Conservation (phyloP, 2,888 invertebrate genomes). For the Acleris laterana region DNA sequence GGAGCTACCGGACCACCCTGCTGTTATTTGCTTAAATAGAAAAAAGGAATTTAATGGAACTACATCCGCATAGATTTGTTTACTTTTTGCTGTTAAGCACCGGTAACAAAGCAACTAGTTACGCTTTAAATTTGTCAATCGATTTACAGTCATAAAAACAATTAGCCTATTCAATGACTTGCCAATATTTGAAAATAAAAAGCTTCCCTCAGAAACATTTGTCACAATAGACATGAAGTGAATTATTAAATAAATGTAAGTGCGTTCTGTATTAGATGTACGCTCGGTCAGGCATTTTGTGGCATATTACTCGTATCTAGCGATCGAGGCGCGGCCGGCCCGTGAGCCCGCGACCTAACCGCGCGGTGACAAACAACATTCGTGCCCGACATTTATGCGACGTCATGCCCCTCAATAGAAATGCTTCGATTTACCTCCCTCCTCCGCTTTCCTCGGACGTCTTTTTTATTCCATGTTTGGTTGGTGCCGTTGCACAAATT, state of each 20-base stretch:
- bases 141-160: too few relatives aligned
- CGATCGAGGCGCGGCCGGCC: conserved; percentile 50
- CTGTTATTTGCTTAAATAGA: conserved; percentile 9
- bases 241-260: conserved; percentile 49
- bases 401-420: conserved; percentile 80
- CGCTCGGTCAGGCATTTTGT: conserved; percentile 51
- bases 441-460: conserved; percentile 63
- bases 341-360: conserved; percentile 40
- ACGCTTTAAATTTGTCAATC: too few relatives aligned
- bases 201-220: background rate
- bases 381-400: conserved; percentile 75
- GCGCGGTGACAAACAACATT: conserved; percentile 80
- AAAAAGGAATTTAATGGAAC: conserved; percentile 31
- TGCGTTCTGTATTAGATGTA: conserved; percentile 42
- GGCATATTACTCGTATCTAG: conserved; percentile 64
- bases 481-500: conserved; percentile 52
- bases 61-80: background rate
- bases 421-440: conserved; percentile 75
- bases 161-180: too few relatives aligned
- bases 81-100: background rate
- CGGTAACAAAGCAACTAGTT: background rate
- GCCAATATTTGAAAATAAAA: too few relatives aligned
- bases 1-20: conserved; percentile 7
- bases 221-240: conserved; percentile 13
- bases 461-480: conserved; percentile 62